These are phyloP conservation scores for Peromyscus aztecus DNA, from an alignment of 2,797 vertebrate species.

Conservation along the genomic window DNA sequence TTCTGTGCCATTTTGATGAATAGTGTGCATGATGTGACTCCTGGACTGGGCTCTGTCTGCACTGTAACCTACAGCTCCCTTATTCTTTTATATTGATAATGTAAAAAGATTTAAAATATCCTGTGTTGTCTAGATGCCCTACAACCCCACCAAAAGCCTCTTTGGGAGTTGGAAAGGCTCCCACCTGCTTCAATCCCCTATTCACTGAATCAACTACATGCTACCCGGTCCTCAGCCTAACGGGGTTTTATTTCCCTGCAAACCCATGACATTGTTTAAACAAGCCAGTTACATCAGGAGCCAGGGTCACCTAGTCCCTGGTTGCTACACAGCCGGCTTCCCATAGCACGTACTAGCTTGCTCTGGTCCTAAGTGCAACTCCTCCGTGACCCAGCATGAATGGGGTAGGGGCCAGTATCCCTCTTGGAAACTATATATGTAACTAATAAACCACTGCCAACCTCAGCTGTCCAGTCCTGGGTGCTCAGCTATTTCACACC, in stretches of 20 bases:
- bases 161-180: neutral
- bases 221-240: neutral
- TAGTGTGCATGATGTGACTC: neutral
- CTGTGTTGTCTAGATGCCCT: neutral
- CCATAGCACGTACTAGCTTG: neutral
- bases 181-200: neutral
- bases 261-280: neutral
- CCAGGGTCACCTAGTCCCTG: neutral
- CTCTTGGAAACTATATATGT: neutral
- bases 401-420: neutral
- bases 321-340: neutral
- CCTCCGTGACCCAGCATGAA: neutral
- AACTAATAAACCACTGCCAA: neutral
- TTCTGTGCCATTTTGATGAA: neutral
- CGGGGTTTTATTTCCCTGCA: neutral
- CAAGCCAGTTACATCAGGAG: slow-evolving; percentile 1
- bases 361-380: neutral
- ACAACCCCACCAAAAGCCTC: neutral
- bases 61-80: neutral
- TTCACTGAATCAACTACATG: neutral
- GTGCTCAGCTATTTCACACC: neutral
- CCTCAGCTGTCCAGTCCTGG: neutral
- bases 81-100: neutral
- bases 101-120: neutral
- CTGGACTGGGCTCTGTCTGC: neutral